Conservation (phyloP, 2,888 invertebrate genomes). For the Parnassius smintheus region DNA sequence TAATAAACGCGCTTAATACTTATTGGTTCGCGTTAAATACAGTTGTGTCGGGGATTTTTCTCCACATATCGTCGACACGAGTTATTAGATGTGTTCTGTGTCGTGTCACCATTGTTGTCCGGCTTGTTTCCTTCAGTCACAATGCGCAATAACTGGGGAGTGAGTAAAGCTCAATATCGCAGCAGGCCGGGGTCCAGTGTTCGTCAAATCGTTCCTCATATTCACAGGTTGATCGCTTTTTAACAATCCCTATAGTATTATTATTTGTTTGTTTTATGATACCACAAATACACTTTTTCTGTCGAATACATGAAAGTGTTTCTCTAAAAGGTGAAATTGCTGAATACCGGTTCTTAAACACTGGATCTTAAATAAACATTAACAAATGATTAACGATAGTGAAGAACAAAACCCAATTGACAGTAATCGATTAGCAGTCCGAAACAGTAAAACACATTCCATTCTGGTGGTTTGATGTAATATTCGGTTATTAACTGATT, state of each 20-base stretch:
- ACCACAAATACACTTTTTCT: too few species aligned
- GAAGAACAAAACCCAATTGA: too few species aligned
- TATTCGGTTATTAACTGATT: too few species aligned
- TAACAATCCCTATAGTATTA: background rate
- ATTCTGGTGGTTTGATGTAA: too few species aligned
- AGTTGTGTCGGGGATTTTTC: constrained; percentile 51
- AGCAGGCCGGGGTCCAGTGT: constrained; percentile 38
- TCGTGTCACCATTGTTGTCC: constrained; percentile 49
- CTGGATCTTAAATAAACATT: too few species aligned
- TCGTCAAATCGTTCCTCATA: constrained; percentile 42
- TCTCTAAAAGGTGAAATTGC: too few species aligned
- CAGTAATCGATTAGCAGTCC: too few species aligned
- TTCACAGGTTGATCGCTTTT: constrained; percentile 34
- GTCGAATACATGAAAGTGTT: too few species aligned
- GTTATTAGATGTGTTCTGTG: constrained; percentile 49
- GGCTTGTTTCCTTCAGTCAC: constrained; percentile 32
- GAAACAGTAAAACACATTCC: too few species aligned
- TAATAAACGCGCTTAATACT: constrained; percentile 16
- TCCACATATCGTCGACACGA: constrained; percentile 54
- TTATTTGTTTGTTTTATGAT: too few species aligned
- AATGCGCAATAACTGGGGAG: constrained; percentile 39
- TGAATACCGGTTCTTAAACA: too few species aligned
- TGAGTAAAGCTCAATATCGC: constrained; percentile 39
- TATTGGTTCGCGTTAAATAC: constrained; percentile 46
- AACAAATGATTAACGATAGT: too few species aligned